These are phyloP conservation scores for Pterois miles DNA, from an alignment of 2,797 vertebrate species.

Conservation along the genomic window DNA sequence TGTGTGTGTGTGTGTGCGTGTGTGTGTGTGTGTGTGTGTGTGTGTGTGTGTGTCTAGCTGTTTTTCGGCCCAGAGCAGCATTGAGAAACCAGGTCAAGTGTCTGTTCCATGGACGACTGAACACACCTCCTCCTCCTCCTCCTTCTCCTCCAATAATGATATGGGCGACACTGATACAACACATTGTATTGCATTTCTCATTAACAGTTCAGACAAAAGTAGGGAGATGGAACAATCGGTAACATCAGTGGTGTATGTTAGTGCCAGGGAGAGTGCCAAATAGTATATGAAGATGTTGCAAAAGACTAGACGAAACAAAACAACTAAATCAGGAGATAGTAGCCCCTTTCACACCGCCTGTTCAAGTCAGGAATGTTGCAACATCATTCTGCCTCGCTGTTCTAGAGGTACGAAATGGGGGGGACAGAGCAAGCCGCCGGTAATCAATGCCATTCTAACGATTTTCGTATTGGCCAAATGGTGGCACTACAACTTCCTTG, in stretches of 20 bases:
- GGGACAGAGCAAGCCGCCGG: no score
- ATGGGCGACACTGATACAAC: background rate
- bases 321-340: background rate
- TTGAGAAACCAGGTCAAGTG: constrained; percentile 76
- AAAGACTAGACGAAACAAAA: background rate
- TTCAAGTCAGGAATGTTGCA: no score
- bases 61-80: constrained; percentile 46
- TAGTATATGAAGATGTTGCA: background rate
- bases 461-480: no score
- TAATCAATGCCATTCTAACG: no score
- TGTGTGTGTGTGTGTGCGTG: constrained; percentile 5
- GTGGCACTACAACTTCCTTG: no score
- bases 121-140: constrained; percentile 28
- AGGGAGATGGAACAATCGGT: background rate
- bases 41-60: constrained; percentile 40
- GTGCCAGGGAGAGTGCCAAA: background rate
- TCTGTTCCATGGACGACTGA: constrained; percentile 61
- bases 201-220: background rate
- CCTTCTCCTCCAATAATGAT: background rate
- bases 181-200: background rate
- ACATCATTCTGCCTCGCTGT: no score
- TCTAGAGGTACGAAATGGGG: no score
- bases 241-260: background rate
- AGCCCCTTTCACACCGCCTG: no score
- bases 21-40: background rate